These are phyloP conservation scores for Clinocottus analis DNA, from an alignment of 2,113 vertebrate genomes.

Conservation along the genomic window DNA sequence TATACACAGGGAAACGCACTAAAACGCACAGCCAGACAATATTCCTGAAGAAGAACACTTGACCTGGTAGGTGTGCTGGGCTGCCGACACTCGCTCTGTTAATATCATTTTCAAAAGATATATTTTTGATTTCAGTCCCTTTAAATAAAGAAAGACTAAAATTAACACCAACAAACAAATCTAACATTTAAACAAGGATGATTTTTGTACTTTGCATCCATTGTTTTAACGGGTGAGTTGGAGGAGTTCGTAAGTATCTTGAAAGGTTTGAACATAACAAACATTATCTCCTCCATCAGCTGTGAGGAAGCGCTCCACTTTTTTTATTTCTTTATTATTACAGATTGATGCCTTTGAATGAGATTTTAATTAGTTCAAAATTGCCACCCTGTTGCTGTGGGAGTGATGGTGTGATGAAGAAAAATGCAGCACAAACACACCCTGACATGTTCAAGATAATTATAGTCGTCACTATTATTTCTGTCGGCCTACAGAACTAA, in stretches of 20 bases:
- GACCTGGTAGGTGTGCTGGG: neutral
- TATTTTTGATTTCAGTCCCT: neutral
- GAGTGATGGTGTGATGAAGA: slow-evolving; percentile 12
- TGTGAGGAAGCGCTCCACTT: neutral
- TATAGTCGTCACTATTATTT: neutral
- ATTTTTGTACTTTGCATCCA: neutral
- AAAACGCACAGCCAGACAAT: slow-evolving; percentile 4
- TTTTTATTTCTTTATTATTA: neutral
- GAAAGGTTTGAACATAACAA: neutral
- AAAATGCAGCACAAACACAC: neutral
- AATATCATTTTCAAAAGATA: neutral
- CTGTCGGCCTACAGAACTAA: neutral
- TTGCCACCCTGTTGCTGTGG: slow-evolving; percentile 40
- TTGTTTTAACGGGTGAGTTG: neutral
- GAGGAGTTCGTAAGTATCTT: neutral
- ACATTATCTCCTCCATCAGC: neutral
- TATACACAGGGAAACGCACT: neutral
- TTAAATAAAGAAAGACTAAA: neutral
- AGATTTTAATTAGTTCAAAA: slow-evolving; percentile 28
- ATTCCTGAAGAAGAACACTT: neutral
- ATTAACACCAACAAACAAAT: neutral
- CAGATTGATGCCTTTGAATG: slow-evolving; percentile 1
- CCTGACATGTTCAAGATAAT: neutral
- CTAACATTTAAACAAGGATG: neutral
- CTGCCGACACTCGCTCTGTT: neutral